A percentile compares a stretch with the other conserved stretches of the same genome.
Evolutionary conservation across 64 coral and sea anemone species (phyloP).

Genomic region (Montipora efflorescens): DNA sequence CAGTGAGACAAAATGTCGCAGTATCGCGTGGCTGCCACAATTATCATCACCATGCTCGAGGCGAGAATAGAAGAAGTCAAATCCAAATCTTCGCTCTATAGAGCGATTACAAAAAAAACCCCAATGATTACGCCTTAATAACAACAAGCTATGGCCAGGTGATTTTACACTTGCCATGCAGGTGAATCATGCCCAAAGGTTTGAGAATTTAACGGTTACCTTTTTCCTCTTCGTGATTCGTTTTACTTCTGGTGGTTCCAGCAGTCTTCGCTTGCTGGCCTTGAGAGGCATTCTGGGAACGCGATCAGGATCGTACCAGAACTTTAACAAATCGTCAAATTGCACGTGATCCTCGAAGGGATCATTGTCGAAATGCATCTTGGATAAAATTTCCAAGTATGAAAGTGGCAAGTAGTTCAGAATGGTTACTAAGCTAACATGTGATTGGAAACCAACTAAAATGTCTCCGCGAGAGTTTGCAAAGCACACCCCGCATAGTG

Average conservation of each 20-base stretch:
- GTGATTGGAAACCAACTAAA: constrained; percentile 94
- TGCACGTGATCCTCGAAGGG: constrained; percentile 58
- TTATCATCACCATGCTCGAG: no score
- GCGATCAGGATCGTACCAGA: constrained; percentile 62
- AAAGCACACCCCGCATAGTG: constrained; percentile 91
- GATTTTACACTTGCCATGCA: no score
- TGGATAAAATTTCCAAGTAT: constrained; percentile 77
- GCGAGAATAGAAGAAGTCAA: no score
- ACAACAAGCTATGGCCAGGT: no score
- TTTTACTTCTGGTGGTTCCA: constrained; percentile 30
- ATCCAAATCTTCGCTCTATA: no score
- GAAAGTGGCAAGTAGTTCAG: constrained; percentile 84
- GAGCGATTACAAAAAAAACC: no score
- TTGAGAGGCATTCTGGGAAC: constrained; percentile 51
- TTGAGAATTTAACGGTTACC: not conserved
- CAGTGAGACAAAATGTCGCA: no score
- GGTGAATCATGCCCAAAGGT: no score
- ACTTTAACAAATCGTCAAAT: constrained; percentile 68
- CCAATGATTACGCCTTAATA: no score
- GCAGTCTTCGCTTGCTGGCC: constrained; percentile 1
- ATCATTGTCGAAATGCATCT: constrained; percentile 78
- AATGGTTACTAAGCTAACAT: constrained; percentile 85
- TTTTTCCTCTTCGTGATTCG: constrained; percentile 1
- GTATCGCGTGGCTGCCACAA: no score
- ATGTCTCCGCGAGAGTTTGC: constrained; percentile 93